Conservation (phyloP, 2,797 vertebrate genomes). For the Microctenopoma steveboyesi region DNA sequence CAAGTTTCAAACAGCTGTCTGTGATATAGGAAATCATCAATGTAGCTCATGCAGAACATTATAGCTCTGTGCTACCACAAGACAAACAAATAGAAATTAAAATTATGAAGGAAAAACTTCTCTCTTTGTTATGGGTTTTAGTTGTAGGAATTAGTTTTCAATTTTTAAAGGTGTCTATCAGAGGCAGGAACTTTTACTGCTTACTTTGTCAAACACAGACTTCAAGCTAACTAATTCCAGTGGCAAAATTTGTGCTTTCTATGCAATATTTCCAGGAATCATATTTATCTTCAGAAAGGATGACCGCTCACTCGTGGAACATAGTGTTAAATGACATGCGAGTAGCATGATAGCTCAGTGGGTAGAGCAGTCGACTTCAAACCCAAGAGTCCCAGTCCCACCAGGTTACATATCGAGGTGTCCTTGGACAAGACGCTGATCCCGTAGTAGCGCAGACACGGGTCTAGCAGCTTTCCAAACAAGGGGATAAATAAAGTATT, state of each 20-base stretch:
- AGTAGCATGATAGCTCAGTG: too few relatives aligned
- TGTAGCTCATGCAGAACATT: background rate
- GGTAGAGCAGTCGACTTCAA: too few relatives aligned
- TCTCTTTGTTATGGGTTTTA: constrained; percentile 2
- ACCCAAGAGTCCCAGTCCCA: too few relatives aligned
- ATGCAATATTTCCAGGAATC: background rate
- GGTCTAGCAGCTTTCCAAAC: too few relatives aligned
- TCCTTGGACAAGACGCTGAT: too few relatives aligned
- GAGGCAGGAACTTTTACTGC: background rate
- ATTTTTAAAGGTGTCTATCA: background rate
- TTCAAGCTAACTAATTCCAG: background rate
- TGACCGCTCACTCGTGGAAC: constrained; percentile 19
- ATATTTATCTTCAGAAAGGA: background rate
- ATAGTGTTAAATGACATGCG: background rate
- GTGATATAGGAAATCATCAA: background rate
- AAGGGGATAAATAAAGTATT: too few relatives aligned
- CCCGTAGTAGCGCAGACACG: too few relatives aligned
- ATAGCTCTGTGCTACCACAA: background rate
- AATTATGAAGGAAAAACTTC: background rate
- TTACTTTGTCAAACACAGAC: too few relatives aligned
- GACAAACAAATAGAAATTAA: background rate
- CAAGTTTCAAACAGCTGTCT: background rate
- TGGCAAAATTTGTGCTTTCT: background rate
- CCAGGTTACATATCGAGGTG: too few relatives aligned
- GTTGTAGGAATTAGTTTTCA: constrained; percentile 7